Evolutionary conservation across 2,797 vertebrate species (phyloP), one percentile per base, ranked within the genome.

Genomic region (Sardinella longiceps): DNA sequence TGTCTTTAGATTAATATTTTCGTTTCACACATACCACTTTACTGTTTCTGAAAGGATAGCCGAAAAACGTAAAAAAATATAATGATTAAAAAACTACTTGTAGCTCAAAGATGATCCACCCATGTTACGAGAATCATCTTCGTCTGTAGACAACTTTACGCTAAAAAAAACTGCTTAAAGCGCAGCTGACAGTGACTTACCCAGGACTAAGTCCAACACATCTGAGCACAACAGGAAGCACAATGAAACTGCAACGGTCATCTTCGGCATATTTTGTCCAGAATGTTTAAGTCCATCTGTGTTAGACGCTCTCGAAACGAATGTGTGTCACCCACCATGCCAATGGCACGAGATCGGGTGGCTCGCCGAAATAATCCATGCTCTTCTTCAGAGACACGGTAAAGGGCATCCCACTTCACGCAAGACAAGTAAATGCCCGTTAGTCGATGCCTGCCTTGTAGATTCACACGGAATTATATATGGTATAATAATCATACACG

Each of bases 191-290:
- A 28, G 81, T 2, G 51, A 92, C 94, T 92, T 91, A 95, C 94
- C 93, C 0, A 83, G 87, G 45, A 92, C 89, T 6, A 90, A 86
- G 84, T 86, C 80, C 84, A 93, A 82, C 33, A 89, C 82, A 87
- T 87, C 86, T 81, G 90, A 90, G 81, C 85, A 91, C 85, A 94
- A 80, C 33, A 94, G 91, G 53, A 93, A 85, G 86, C 90, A 91
- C 87, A 92, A 89, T 86, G 87, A 33, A 63, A 92, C 88, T 45
- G 90, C 84, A 89, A 82, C 80, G 84, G 87, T 91, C 94, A 94
- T 94, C 90, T 92, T 94, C 87, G 87, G 87, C 82, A 37, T 88
- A 87, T 87, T 89, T 90, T 84, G 85, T 92, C 87, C 91, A 82
- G 83, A 86, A 63, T 84, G 83, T 82, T 82, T 82, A 82, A 87